phyloP scores from a whole-genome alignment of 2,888 invertebrate species.

The Spodoptera picta region DNA sequence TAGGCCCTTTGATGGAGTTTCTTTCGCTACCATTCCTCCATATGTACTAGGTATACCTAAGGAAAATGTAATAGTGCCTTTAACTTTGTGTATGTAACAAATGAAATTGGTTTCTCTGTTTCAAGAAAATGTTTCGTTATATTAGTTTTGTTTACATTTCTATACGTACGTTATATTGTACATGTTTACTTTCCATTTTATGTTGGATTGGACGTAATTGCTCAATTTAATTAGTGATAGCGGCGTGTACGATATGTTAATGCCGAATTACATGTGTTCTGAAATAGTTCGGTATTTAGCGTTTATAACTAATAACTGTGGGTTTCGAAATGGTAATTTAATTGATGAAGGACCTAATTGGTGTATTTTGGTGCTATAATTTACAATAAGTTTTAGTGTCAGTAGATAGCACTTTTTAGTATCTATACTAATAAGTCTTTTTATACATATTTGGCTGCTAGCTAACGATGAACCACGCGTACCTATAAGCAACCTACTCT shows the following conservation, averaged over 20 bases:
- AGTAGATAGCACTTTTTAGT: too few species aligned
- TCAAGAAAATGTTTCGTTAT: constrained; percentile 37
- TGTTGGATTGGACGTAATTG: constrained; percentile 17
- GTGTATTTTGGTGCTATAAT: constrained; percentile 13
- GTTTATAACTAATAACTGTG: constrained; percentile 30
- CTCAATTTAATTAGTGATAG: constrained; percentile 32
- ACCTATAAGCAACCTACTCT: too few species aligned
- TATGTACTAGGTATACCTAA: constrained; percentile 15
- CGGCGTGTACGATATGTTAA: constrained; percentile 22
- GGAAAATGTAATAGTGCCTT: constrained; percentile 33
- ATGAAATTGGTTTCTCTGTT: constrained; percentile 46
- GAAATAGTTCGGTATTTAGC: constrained; percentile 17
- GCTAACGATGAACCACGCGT: too few species aligned
- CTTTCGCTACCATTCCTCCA: constrained; percentile 47
- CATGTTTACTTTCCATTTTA: constrained; percentile 11
- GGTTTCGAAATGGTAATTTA: constrained; percentile 25
- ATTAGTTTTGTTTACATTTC: constrained; percentile 20
- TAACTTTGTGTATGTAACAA: constrained; percentile 42
- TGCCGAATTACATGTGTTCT: constrained; percentile 13
- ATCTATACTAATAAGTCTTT: too few species aligned
- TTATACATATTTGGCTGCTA: too few species aligned
- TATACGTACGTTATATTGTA: constrained; percentile 22
- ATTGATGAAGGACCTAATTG: constrained; percentile 23
- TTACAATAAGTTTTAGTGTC: too few species aligned
- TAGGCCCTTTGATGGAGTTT: constrained; percentile 43